Percentiles rank a stretch among this genome's conserved stretches.
Conservation (phyloP, 2,113 vertebrate species). For the Pollachius pollachius region DNA sequence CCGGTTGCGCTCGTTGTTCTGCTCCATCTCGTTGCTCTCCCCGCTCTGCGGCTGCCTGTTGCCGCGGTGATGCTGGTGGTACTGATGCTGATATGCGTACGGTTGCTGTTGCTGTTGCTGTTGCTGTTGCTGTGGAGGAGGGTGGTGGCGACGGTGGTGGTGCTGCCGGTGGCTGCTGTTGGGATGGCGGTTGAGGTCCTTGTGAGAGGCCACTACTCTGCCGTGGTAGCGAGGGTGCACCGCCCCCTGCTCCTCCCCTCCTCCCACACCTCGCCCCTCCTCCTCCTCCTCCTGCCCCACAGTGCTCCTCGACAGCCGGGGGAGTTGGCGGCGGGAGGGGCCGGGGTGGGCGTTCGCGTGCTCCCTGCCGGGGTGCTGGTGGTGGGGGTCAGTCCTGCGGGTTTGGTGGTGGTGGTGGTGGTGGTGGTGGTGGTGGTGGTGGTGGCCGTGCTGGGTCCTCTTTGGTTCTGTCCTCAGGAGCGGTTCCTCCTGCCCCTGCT, state of each 20-base stretch:
- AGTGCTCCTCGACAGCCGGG: neutral
- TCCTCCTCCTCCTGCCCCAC: neutral
- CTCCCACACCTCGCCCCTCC: neutral
- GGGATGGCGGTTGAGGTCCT: constrained; percentile 74
- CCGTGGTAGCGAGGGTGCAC: neutral
- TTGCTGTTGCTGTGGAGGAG: constrained; percentile 81
- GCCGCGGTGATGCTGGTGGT: constrained; percentile 53
- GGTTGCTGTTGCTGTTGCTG: constrained; percentile 68
- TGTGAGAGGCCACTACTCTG: constrained; percentile 45
- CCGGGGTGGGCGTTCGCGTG: neutral
- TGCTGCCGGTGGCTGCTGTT: constrained; percentile 79
- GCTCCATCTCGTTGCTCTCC: constrained; percentile 81
- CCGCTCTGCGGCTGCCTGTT: constrained; percentile 73
- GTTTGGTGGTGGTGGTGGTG: constrained; percentile 70
- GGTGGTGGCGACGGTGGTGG: constrained; percentile 66
- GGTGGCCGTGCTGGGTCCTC: neutral
- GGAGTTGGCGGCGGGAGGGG: neutral
- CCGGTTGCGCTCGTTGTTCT: constrained; percentile 86
- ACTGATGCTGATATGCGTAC: constrained; percentile 42
- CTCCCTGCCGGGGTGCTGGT: constrained; percentile 20
- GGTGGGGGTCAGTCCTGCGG: constrained; percentile 68
- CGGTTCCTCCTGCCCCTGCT: constrained; percentile 10
- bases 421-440: constrained; percentile 74
- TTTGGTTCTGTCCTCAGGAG: constrained; percentile 18
- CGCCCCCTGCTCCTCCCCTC: constrained; percentile 17